Percentiles rank a stretch among this genome's conserved stretches.
Conservation (phyloP, 2,888 invertebrate genomes). For the Callosobruchus maculatus region DNA sequence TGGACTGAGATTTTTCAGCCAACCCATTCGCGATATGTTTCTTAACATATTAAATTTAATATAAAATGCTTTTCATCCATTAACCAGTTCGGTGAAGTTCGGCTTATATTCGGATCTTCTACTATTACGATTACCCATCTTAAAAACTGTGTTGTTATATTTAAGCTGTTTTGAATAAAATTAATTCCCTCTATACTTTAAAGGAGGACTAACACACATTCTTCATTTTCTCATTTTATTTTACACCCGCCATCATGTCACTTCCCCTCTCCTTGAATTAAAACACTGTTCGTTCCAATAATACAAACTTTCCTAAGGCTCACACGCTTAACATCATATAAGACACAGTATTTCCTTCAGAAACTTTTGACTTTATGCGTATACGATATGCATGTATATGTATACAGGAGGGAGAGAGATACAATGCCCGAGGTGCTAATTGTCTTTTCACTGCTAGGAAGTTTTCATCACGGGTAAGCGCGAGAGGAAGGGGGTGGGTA, state of each 20-base stretch:
- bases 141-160: no score
- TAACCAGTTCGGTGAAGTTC: no score
- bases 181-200: no score
- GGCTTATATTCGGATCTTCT: no score
- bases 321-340: neutral
- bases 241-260: neutral
- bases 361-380: neutral
- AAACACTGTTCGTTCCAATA: neutral
- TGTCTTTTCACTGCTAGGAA: neutral
- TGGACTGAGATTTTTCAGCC: no score
- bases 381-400: neutral
- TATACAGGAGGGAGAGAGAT: neutral
- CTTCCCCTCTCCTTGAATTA: neutral
- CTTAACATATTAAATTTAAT: no score
- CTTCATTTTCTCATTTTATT: neutral
- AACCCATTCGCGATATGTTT: no score
- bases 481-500: neutral
- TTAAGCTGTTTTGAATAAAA: no score
- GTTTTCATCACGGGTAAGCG: neutral
- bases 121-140: no score
- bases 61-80: no score
- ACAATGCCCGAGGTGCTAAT: neutral
- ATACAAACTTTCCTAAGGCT: neutral
- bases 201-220: no score
- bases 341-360: neutral